Percentiles rank a stretch among this genome's conserved stretches.
These are phyloP conservation scores for Anthopleura sola DNA, from an alignment of 64 coral and sea anemone species.

Conservation along the genomic window DNA sequence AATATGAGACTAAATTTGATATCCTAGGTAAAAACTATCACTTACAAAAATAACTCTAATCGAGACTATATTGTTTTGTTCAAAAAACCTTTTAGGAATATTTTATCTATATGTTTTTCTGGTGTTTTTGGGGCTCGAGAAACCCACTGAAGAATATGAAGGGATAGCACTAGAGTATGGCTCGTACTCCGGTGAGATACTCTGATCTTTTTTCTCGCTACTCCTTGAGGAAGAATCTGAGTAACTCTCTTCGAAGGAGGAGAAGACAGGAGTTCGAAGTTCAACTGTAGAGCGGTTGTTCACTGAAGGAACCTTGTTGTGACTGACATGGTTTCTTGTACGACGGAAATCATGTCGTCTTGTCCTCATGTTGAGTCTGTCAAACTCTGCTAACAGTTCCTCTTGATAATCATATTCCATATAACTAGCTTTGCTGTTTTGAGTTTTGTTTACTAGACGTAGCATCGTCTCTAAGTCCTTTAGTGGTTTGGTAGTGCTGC, in stretches of 20 bases:
- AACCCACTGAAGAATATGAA: background rate
- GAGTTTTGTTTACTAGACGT: background rate
- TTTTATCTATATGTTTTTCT: background rate
- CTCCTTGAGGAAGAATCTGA: background rate
- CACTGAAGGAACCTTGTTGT: background rate
- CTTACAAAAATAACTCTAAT: too few species aligned
- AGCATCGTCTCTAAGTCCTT: conserved; percentile 23
- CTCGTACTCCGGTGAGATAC: background rate
- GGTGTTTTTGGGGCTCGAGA: background rate
- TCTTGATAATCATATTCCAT: background rate
- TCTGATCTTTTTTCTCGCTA: background rate
- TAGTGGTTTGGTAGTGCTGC: background rate
- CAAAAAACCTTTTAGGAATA: background rate
- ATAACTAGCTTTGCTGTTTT: background rate
- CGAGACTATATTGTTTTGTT: background rate
- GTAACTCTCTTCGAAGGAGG: background rate
- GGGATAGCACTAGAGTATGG: background rate
- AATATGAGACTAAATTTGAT: too few species aligned
- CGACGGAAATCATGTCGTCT: background rate
- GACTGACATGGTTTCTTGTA: background rate
- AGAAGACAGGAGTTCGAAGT: background rate
- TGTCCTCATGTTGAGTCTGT: background rate
- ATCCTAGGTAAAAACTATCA: too few species aligned
- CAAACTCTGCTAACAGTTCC: background rate
- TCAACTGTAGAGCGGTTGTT: conserved; percentile 12